Evolutionary conservation across 2,113 vertebrate species (phyloP).

Genomic region (Halichoeres trimaculatus): DNA sequence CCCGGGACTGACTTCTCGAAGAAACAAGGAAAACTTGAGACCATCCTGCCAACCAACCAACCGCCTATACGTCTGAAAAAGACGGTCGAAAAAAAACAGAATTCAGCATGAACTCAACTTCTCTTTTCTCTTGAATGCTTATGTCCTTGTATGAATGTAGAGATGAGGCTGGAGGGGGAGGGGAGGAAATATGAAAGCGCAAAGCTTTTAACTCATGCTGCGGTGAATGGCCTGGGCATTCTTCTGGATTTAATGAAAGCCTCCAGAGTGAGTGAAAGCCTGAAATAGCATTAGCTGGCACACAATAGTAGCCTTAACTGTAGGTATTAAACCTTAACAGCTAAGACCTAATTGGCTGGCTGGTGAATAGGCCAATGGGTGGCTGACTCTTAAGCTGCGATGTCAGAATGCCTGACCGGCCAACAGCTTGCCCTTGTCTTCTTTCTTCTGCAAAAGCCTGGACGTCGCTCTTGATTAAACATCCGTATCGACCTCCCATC

Average conservation of each 20-base stretch:
- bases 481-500: constrained; percentile 70
- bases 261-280: constrained; percentile 74
- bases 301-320: constrained; percentile 82
- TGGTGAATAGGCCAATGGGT: constrained; percentile 69
- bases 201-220: constrained; percentile 67
- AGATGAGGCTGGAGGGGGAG: constrained; percentile 34
- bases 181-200: constrained; percentile 51
- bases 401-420: constrained; percentile 70
- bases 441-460: constrained; percentile 63
- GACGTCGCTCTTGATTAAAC: constrained; percentile 67
- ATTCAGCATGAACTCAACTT: constrained; percentile 46
- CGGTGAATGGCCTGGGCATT: constrained; percentile 78
- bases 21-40: constrained; percentile 47
- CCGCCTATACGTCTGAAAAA: constrained; percentile 19
- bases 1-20: constrained; percentile 13
- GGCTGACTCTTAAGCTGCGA: constrained; percentile 62
- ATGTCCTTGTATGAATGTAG: constrained; percentile 55
- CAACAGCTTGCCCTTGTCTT: constrained; percentile 55
- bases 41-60: constrained; percentile 46
- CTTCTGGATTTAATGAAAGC: constrained; percentile 82
- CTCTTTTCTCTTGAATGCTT: constrained; percentile 63
- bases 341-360: constrained; percentile 79
- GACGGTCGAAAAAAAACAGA: constrained; percentile 31
- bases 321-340: constrained; percentile 82
- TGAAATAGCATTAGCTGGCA: constrained; percentile 78